phyloP scores from a whole-genome alignment of 2,888 invertebrate genomes.

The Polyploca ridens region DNA sequence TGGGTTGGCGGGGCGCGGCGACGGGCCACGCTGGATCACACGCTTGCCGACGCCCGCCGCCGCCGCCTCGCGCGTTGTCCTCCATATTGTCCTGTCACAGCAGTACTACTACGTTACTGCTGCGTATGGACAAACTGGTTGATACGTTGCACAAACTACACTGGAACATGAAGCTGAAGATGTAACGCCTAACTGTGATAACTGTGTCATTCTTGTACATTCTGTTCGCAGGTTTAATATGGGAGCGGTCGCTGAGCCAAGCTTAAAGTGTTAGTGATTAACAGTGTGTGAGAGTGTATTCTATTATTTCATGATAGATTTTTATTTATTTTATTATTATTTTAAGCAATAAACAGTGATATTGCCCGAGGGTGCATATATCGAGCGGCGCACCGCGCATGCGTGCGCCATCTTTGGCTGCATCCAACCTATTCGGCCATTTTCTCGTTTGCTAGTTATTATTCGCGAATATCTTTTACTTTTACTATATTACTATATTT shows the following conservation, averaged over 20 bases:
- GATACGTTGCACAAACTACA: conserved; percentile 58
- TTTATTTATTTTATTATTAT: conserved; percentile 34
- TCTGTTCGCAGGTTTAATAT: conserved; percentile 2
- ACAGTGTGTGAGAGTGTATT: not conserved
- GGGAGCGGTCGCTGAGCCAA: not conserved
- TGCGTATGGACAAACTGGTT: conserved; percentile 93
- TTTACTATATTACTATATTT: not conserved
- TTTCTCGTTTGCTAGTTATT: conserved; percentile 44
- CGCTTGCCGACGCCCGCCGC: conserved; percentile 77
- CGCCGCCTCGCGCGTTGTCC: conserved; percentile 79
- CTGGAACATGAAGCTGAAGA: conserved; percentile 26
- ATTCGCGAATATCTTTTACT: conserved; percentile 6
- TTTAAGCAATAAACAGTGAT: conserved; percentile 51
- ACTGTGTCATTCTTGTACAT: not conserved
- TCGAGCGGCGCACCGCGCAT: conserved; percentile 78
- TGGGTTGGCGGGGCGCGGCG: conserved; percentile 74
- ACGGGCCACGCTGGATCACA: conserved; percentile 77
- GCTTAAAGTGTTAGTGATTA: not conserved
- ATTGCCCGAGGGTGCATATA: conserved; percentile 72
- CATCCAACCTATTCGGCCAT: conserved; percentile 68
- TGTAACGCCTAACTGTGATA: not conserved
- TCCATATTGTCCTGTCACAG: conserved; percentile 99
- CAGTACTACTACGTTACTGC: conserved; percentile 95
- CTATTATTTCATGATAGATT: not conserved
- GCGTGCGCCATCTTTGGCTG: conserved; percentile 75